Base-by-base conservation (phyloP, 1,140 invertebrate genomes). In the Galleria mellonella region DNA sequence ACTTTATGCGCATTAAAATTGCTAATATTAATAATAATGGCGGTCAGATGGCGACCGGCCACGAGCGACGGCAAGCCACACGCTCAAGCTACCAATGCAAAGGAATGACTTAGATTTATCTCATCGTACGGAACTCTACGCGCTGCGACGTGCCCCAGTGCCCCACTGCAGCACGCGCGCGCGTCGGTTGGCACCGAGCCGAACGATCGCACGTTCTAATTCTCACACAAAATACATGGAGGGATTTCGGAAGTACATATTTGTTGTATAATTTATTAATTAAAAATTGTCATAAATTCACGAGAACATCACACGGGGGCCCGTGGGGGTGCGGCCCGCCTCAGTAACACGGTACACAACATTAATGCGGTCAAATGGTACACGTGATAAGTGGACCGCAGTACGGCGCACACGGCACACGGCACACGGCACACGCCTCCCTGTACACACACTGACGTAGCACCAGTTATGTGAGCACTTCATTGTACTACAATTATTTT, bases 31-130 rank as follows among this genome's bases (percentile, higher is more conserved):
- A 6, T 23, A 23, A 3, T 3, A 2, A 23, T 23, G 6, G 6
- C 17, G 12, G 6, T 35, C 10, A 14, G 11, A 13, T 35, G 45
- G 27, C 45, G 37, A 23, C 51, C 17, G 17, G 17, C 17, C 17
- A 23, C 17, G 17, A 23, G n/a, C 17, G 6, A 6, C 17, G 51
- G 51, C 57, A 51, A 60, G 61, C 53, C 49, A 29, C 42, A 41
- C 57, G 48, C 57, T 30, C 43, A 58, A 62, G 64, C 64, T 66
- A 55, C 46, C 44, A 51, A 60, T 60, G 55, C 46, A 60, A 62
- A 70, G 72, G 66, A 72, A 70, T 74, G 72, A 74, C 72, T 69
- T 62, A 66, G 62, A 68, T 70, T 47, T 46, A 54, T 48, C 52
- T 51, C 55, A 47, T 42, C 45, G 46, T 23, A 39, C 6, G 28